Evolutionary conservation across 2,797 vertebrate genomes (phyloP).

Genomic region (Mallotus villosus): DNA sequence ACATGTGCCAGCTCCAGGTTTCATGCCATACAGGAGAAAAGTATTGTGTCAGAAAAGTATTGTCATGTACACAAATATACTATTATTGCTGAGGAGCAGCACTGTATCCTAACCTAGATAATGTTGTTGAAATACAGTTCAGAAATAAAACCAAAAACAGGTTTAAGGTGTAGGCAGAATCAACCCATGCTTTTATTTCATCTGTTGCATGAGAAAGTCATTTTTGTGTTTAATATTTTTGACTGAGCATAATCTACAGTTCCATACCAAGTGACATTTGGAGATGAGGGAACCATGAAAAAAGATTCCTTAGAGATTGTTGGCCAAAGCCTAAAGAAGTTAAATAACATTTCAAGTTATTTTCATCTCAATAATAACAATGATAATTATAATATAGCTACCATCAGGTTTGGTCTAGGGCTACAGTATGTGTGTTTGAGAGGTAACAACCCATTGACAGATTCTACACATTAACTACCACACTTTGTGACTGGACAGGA

Average conservation of each 20-base stretch:
- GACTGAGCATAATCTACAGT: conserved; percentile 78
- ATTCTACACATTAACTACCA: conserved; percentile 21
- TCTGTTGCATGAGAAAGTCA: conserved; percentile 85
- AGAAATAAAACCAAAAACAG: conserved; percentile 48
- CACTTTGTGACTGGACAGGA: neutral
- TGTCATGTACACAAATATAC: no score
- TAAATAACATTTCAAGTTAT: conserved; percentile 74
- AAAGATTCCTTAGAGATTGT: conserved; percentile 66
- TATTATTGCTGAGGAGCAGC: no score
- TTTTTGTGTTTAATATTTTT: conserved; percentile 21
- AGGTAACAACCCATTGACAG: conserved; percentile 69
- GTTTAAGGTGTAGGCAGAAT: conserved; percentile 75
- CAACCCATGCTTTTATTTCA: conserved; percentile 89
- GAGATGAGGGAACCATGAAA: conserved; percentile 79
- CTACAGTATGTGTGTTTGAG: conserved; percentile 89
- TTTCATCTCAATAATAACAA: conserved; percentile 64
- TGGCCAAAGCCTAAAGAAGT: conserved; percentile 59
- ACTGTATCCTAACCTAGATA: neutral
- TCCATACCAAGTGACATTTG: conserved; percentile 81
- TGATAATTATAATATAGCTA: conserved; percentile 68
- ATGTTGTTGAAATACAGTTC: neutral
- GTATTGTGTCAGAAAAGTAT: no score
- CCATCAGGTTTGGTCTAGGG: conserved; percentile 86
- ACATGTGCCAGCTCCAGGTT: no score
- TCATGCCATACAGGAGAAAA: no score